Evolutionary conservation across 2,113 vertebrate species (phyloP), one percentile per base, ranked within the genome.

Genomic region (Calyptommatus sinebrachiatus): DNA sequence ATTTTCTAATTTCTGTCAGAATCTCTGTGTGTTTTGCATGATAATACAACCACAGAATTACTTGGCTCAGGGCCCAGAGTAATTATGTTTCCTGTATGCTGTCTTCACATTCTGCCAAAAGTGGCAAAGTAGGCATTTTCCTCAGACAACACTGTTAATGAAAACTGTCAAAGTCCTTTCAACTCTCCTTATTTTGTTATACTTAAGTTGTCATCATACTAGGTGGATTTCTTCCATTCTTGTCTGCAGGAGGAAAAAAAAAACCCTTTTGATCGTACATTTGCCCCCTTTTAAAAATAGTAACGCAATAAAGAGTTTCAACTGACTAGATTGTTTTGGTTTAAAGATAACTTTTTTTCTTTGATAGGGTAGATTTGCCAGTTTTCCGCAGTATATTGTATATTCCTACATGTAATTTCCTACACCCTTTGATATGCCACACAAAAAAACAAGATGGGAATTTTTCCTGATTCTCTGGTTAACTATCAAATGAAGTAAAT

Each of bases 91-190:
- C 82, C 66, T 81, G 24, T 69, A 21, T 88, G 67, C 66, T 90
- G 31, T 24, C 86, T 82, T 84, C 77, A 74, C 61, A 88, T 65
- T 0, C 45, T 91, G 85, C 76, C 85, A 84, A 29, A 83, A 75
- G 68, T 83, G 29, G 74, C 46, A 86, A 86, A 83, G 82, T 21
- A 83, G 80, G 72, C 72, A 86, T 84, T 91, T 88, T 78, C 77
- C 75, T 85, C 76, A 87, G 72, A 88, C 78, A 86, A 81, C 0
- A 16, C 66, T 81, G 76, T 69, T 87, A 89, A 90, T 87, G 72
- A 89, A 91, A 88, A 87, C 83, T 84, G 89, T 83, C 82, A 80
- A 61, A 86, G 86, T 81, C 84, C 81, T 90, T 86, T 81, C 85
- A 90, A 71, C 74, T 76, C 68, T 78, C 48, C 83, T 85, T 83